Base-by-base conservation (phyloP, 2,113 vertebrate genomes). In the Neogale vison region DNA sequence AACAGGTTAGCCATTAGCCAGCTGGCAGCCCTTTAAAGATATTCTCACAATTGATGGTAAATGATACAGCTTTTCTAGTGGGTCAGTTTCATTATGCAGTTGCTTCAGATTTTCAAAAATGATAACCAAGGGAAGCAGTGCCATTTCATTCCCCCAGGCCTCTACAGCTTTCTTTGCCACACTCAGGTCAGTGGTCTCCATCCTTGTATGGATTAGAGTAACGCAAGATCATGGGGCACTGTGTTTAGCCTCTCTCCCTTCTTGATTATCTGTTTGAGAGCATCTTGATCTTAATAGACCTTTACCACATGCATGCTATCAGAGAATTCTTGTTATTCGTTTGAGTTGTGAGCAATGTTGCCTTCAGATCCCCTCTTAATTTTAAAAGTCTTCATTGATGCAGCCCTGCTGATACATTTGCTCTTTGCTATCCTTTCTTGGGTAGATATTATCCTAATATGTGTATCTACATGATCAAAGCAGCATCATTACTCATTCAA, bases 1-100 rank as follows among this genome's bases (percentile, higher is more conserved):
- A 93, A 52, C 84, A 95, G 50, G 71, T 82, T 61, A 93, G 88
- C 71, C 96, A 93, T 96, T 96, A 97, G 65, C 52, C 96, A 94
- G 88, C 57, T 93, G 96, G 94, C 6, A 86, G 45, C 26, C 86
- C 47, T 93, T 96, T 88, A 59, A 96, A 88, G 47, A 84, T 84
- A 88, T 23, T 80, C 88, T 83, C 67, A 88, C 34, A 94, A 95
- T 88, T 95, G 96, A 93, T 95, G 82, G 82, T 50, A 93, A 96
- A 67, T 50, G 72, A 36, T 39, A 42, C 2, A 23, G 18, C 50
- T 93, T 95, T 91, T 71, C 69, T 76, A 82, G 77, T 55, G 34
- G n/a, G 79, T 88, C 31, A 8, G n/a, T 90, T 94, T 57, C 52
- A 57, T 88, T 71, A 71, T 79, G 31, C 31, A 95, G 26, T 95